A percentile compares a stretch with the other conserved stretches of the same genome.
phyloP scores from a whole-genome alignment of 2,797 vertebrate species.

The Bucorvus abyssinicus region DNA sequence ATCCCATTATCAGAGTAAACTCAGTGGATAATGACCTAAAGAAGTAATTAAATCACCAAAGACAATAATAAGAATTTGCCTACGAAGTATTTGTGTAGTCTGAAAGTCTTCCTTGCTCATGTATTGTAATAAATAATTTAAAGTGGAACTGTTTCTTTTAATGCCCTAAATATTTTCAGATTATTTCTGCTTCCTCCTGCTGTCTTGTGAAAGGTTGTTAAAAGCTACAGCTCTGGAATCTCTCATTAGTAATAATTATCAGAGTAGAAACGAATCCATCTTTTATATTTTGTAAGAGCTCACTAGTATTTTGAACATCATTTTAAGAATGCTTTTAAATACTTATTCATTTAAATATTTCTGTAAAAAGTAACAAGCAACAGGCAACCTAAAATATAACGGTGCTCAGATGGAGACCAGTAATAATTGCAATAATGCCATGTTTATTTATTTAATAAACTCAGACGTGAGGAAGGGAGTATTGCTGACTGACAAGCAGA shows the following conservation, averaged over 20 bases:
- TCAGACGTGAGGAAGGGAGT: background rate
- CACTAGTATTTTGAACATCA: background rate
- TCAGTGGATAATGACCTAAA: conserved; percentile 31
- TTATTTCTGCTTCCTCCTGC: background rate
- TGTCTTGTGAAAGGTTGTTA: background rate
- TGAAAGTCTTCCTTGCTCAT: background rate
- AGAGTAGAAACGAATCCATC: background rate
- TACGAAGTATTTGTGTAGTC: background rate
- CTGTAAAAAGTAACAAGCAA: background rate
- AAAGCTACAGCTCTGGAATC: background rate
- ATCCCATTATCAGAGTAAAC: conserved; percentile 52
- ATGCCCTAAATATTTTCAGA: conserved; percentile 17
- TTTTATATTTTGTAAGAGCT: background rate
- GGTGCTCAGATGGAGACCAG: background rate
- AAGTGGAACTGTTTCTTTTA: background rate
- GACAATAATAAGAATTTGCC: background rate
- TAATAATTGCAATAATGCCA: background rate
- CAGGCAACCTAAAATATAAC: background rate
- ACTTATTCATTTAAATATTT: background rate
- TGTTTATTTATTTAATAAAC: background rate
- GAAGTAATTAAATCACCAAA: conserved; percentile 33
- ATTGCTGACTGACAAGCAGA: background rate
- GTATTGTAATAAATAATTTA: conserved; percentile 3
- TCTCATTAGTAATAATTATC: background rate
- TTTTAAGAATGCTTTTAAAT: background rate